Evolutionary conservation across 2,888 invertebrate genomes (phyloP).

Genomic region (Linnaemya tessellans): DNA sequence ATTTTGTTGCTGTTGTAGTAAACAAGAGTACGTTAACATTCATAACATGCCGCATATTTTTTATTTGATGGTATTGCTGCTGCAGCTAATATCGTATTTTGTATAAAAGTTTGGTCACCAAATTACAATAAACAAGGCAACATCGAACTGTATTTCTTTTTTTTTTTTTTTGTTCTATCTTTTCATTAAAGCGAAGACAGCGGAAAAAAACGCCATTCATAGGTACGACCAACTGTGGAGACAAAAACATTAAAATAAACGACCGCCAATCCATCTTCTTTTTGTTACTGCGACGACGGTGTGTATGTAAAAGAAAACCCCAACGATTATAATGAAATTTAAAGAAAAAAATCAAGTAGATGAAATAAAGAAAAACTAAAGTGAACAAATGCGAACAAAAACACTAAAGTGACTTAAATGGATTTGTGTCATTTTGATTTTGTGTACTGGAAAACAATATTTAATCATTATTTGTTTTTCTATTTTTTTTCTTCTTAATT

Average conservation of each 20-base stretch:
- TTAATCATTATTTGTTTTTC: constrained; percentile 33
- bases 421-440: constrained; percentile 34
- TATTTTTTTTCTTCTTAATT: too few relatives aligned
- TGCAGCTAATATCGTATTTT: constrained; percentile 24
- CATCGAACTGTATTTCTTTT: constrained; percentile 23
- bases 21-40: constrained; percentile 63
- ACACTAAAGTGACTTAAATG: constrained; percentile 52
- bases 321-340: constrained; percentile 44
- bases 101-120: constrained; percentile 68
- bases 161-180: too few relatives aligned
- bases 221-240: constrained; percentile 73
- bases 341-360: constrained; percentile 32
- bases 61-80: constrained; percentile 45
- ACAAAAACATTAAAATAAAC: constrained; percentile 81
- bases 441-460: constrained; percentile 35
- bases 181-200: neutral
- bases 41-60: constrained; percentile 65
- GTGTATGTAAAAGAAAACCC: constrained; percentile 61
- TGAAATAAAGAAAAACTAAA: constrained; percentile 30
- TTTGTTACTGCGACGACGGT: constrained; percentile 47
- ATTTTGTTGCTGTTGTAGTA: constrained; percentile 24
- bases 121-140: constrained; percentile 49
- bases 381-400: constrained; percentile 57
- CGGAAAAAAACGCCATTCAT: constrained; percentile 25
- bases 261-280: constrained; percentile 73